phyloP scores from a whole-genome alignment of 2,797 vertebrate genomes.

The Scolopax rusticola region DNA sequence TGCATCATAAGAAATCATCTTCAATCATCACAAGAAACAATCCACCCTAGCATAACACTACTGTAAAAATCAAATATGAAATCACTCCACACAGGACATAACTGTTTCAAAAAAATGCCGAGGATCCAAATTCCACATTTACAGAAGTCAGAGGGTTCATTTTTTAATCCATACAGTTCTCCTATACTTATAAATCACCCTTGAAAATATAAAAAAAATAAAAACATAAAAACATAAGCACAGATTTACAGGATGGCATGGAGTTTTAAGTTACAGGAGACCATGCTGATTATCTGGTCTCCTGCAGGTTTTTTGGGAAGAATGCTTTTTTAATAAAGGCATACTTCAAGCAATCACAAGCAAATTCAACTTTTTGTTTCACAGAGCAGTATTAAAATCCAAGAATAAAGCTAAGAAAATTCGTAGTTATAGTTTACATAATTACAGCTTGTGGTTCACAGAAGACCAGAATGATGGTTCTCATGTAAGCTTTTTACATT shows the following conservation, averaged over 20 bases:
- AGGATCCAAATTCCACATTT: neutral
- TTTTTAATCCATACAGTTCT: neutral
- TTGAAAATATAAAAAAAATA: neutral
- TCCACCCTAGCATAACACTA: neutral
- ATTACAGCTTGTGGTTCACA: neutral
- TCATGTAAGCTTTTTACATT: slow-evolving; percentile 29
- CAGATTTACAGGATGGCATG: neutral
- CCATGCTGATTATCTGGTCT: neutral
- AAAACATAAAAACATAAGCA: neutral
- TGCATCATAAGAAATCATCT: neutral
- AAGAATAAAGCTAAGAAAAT: slow-evolving; percentile 18
- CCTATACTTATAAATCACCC: neutral
- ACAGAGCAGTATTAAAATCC: neutral
- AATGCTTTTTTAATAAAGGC: neutral
- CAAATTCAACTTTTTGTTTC: neutral
- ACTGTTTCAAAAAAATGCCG: neutral
- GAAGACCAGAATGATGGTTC: slow-evolving; percentile 9
- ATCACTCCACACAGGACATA: neutral
- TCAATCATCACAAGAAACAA: neutral
- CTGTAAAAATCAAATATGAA: neutral
- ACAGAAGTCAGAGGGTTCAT: neutral
- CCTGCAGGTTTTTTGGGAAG: neutral
- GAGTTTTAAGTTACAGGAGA: neutral
- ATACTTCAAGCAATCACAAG: neutral
- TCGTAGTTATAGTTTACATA: neutral